Base-by-base conservation (phyloP, 2,888 invertebrate genomes). In the Eumerus sabulonum region DNA sequence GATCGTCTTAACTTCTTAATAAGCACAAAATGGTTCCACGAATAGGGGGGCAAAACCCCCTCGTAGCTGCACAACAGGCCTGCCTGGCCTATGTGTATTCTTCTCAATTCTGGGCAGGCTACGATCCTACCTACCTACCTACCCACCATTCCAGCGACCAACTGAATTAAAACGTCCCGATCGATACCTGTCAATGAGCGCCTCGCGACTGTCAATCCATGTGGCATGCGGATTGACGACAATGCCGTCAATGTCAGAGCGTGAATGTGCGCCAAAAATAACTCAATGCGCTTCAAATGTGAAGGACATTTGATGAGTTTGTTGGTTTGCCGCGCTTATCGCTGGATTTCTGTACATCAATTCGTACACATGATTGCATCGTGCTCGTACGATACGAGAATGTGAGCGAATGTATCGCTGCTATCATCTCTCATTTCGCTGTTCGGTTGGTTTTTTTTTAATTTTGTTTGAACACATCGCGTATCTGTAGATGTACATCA, bases 271-370 rank as follows among this genome's bases (percentile, higher is more conserved):
- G 27, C 47, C 63, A 72, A 67, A 72, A 63, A 59, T 63, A 59
- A 73, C 62, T 68, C 72, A 63, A 44, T 57, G 59, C 62, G 42
- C 45, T 27, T 35, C 35, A 17, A 57, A 42, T 57, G 38, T 63
- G 59, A 77, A 77, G 77, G 77, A 73, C 67, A 68, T 68, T 68
- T 73, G 77, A 72, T 57, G 66, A 47, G 36, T 62, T 53, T 40
- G 27, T 40, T 50, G 50, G 35, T 57, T 27, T 27, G 54, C 12
- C 16, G 60, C 12, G 27, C 27, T 27, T 27, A 27, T 27, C 14
- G 16, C 38, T 19, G 38, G 9, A 12, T 36, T 11, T 14, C 36
- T 18, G 17, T 40, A 1, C 40, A 27, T 27, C 27, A 7, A 4
- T 27, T 7, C 27, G 7, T 7, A n/a, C n/a, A n/a, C 40, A 40